phyloP scores from a whole-genome alignment of 2,113 vertebrate genomes.

The Larimichthys crocea region DNA sequence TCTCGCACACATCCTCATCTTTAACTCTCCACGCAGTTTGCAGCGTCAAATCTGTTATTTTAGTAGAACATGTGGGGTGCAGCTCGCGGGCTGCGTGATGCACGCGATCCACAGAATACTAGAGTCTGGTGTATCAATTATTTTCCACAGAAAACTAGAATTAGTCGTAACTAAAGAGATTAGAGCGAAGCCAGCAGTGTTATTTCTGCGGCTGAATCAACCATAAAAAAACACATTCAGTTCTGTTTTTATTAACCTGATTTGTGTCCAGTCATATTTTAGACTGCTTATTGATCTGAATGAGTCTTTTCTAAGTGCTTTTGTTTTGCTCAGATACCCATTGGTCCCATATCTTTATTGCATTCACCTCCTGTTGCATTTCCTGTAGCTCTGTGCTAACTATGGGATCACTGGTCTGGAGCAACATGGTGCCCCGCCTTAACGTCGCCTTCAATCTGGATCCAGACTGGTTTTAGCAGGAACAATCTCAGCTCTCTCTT shows the following conservation, averaged over 20 bases:
- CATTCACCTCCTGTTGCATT: background rate
- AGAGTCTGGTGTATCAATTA: no score
- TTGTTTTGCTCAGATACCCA: slow-evolving; percentile 4
- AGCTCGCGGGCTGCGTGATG: background rate
- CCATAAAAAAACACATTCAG: slow-evolving; percentile 6
- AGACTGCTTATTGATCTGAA: background rate
- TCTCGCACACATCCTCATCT: background rate
- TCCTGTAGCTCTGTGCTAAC: slow-evolving; percentile 20
- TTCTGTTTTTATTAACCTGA: slow-evolving; percentile 1
- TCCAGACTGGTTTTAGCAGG: slow-evolving; percentile 35
- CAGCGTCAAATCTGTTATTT: background rate
- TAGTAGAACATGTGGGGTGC: background rate
- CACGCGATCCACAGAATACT: background rate
- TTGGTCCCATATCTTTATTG: slow-evolving; percentile 21
- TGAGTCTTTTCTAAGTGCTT: background rate
- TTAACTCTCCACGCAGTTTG: background rate
- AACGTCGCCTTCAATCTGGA: slow-evolving; percentile 70
- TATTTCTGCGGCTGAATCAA: slow-evolving; percentile 23
- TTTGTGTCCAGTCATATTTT: slow-evolving; percentile 10
- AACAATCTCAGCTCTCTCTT: slow-evolving; percentile 28
- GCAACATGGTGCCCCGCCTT: slow-evolving; percentile 49
- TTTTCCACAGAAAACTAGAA: no score
- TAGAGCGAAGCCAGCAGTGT: slow-evolving; percentile 17
- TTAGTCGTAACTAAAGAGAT: background rate
- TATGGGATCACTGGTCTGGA: slow-evolving; percentile 31